phyloP scores from a whole-genome alignment of 1,140 invertebrate species.

The Aphidius ervi region DNA sequence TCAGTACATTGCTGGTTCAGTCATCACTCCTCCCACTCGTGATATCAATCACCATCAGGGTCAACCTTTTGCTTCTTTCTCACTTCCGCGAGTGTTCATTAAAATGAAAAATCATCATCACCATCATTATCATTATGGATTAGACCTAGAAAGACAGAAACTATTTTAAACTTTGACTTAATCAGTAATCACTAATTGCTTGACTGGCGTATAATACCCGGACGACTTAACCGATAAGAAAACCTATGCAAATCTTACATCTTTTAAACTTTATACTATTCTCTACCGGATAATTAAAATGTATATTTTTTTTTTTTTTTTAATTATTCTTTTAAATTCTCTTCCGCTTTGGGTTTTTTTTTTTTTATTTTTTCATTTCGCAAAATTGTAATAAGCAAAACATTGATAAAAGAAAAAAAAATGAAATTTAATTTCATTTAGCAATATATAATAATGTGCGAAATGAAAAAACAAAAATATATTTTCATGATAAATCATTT shows the following conservation, averaged over 20 bases:
- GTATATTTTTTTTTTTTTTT: slow-evolving; percentile 42
- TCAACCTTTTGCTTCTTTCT: slow-evolving; percentile 17
- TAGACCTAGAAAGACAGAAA: background rate
- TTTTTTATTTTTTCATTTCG: background rate
- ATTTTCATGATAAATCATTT: no score
- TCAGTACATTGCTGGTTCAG: slow-evolving; percentile 30
- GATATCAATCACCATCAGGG: slow-evolving; percentile 50
- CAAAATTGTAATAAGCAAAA: background rate
- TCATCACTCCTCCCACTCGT: slow-evolving; percentile 41
- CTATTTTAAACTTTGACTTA: slow-evolving; percentile 44
- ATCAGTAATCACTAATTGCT: slow-evolving; percentile 54
- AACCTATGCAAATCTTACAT: slow-evolving; percentile 49
- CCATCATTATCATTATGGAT: slow-evolving; percentile 6
- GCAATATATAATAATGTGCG: no score
- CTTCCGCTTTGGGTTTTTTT: slow-evolving; percentile 1
- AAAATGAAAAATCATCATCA: no score
- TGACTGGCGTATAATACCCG: slow-evolving; percentile 39
- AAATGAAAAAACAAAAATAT: no score
- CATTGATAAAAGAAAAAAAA: no score
- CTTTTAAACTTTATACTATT: slow-evolving; percentile 30
- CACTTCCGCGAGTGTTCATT: no score
- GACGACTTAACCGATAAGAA: slow-evolving; percentile 43
- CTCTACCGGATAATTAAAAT: slow-evolving; percentile 51
- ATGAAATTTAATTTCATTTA: no score
- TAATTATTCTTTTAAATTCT: slow-evolving; percentile 36